Conservation (phyloP, 2,888 invertebrate genomes). For the Mimas tiliae region DNA sequence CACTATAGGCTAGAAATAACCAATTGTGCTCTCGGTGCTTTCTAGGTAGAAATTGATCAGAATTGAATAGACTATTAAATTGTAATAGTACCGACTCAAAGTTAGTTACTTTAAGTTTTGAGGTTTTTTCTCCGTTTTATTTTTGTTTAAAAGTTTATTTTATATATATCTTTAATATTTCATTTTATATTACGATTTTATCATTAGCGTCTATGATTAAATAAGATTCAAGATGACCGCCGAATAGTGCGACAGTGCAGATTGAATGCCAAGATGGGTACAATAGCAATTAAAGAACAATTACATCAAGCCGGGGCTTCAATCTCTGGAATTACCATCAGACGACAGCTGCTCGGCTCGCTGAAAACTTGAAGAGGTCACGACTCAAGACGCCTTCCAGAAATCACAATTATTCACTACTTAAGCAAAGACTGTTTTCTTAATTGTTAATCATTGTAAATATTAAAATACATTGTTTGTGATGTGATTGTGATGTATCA, state of each 20-base stretch:
- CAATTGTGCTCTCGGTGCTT: no score
- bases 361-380: not conserved
- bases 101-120: no score
- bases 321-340: not conserved
- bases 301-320: constrained; percentile 2
- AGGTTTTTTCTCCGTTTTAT: no score
- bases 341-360: constrained; percentile 3
- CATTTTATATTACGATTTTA: not conserved
- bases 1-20: no score
- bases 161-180: not conserved
- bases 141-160: no score
- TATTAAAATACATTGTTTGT: no score
- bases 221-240: not conserved
- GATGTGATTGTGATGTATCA: no score
- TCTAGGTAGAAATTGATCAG: no score
- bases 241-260: not conserved
- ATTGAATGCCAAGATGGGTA: not conserved
- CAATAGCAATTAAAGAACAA: constrained; percentile 4
- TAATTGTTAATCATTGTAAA: no score
- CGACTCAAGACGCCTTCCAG: not conserved
- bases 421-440: not conserved
- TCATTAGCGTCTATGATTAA: not conserved
- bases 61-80: no score
- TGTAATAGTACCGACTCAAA: no score
- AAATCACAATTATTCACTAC: not conserved